phyloP scores from a whole-genome alignment of 2,797 vertebrate species.

The Acipenser transmontanus region DNA sequence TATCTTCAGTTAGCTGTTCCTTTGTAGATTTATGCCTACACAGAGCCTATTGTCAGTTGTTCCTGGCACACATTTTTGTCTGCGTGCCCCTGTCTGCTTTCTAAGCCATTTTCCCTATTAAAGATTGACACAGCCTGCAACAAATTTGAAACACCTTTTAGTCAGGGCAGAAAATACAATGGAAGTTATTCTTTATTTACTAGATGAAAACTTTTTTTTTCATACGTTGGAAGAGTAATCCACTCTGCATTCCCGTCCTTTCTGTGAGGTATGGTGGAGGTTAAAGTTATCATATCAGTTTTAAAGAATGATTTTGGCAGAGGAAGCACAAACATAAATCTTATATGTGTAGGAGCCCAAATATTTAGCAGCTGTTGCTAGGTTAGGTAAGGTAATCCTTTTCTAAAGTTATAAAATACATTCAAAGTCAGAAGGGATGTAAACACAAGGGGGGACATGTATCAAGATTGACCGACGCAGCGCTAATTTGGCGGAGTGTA shows the following conservation, averaged over 20 bases:
- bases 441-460: too few species aligned
- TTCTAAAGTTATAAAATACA: too few species aligned
- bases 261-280: constrained; percentile 25
- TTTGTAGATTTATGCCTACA: constrained; percentile 27
- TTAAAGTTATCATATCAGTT: constrained; percentile 37
- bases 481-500: too few species aligned
- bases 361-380: constrained; percentile 44
- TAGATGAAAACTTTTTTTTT: constrained; percentile 22
- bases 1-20: not conserved
- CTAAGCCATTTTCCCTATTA: constrained; percentile 29
- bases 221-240: constrained; percentile 31
- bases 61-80: constrained; percentile 35
- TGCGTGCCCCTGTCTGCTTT: constrained; percentile 27
- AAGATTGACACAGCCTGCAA: constrained; percentile 28
- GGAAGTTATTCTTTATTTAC: constrained; percentile 16
- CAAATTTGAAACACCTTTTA: constrained; percentile 34
- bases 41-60: constrained; percentile 27
- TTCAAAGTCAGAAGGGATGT: too few species aligned
- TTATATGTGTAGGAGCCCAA: constrained; percentile 27
- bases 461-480: too few species aligned
- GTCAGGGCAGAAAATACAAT: constrained; percentile 25
- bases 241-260: constrained; percentile 17
- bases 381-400: constrained; percentile 28
- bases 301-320: constrained; percentile 26
- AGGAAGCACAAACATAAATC: constrained; percentile 25